A percentile compares a stretch with the other conserved stretches of the same genome.
These are phyloP conservation scores for Reinhardtius hippoglossoides DNA, from an alignment of 2,113 vertebrate genomes.

Conservation along the genomic window DNA sequence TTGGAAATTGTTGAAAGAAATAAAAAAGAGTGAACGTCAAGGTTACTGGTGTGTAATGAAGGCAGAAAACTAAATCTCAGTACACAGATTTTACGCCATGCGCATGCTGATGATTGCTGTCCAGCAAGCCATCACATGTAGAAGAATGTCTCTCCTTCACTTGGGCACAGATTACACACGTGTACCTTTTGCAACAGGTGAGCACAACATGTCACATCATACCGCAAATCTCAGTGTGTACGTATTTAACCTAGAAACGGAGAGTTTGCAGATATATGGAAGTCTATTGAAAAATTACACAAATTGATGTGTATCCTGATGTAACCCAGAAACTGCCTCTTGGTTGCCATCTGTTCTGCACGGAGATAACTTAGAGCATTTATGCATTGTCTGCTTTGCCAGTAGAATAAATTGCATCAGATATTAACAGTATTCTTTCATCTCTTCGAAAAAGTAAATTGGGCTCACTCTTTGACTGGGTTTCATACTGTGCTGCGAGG, in stretches of 20 bases:
- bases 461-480: constrained; percentile 12
- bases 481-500: constrained; percentile 7
- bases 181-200: constrained; percentile 28
- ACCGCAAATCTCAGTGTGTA: not conserved
- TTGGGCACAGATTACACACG: constrained; percentile 18
- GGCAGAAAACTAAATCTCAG: constrained; percentile 53
- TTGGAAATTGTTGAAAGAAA: constrained; percentile 59
- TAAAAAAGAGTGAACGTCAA: constrained; percentile 55
- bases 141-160: constrained; percentile 4
- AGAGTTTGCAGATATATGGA: not conserved
- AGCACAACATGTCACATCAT: not conserved
- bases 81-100: not conserved
- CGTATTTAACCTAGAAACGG: constrained; percentile 24
- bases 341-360: constrained; percentile 50
- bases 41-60: constrained; percentile 45
- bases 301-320: constrained; percentile 30
- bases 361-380: constrained; percentile 38
- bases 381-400: constrained; percentile 49
- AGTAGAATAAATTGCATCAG: constrained; percentile 34
- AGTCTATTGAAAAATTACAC: constrained; percentile 43
- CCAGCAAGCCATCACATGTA: constrained; percentile 40
- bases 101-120: constrained; percentile 57
- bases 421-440: constrained; percentile 41
- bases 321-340: constrained; percentile 42
- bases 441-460: constrained; percentile 9